Base-by-base conservation (phyloP, 2,888 invertebrate species). In the Spodoptera exigua region DNA sequence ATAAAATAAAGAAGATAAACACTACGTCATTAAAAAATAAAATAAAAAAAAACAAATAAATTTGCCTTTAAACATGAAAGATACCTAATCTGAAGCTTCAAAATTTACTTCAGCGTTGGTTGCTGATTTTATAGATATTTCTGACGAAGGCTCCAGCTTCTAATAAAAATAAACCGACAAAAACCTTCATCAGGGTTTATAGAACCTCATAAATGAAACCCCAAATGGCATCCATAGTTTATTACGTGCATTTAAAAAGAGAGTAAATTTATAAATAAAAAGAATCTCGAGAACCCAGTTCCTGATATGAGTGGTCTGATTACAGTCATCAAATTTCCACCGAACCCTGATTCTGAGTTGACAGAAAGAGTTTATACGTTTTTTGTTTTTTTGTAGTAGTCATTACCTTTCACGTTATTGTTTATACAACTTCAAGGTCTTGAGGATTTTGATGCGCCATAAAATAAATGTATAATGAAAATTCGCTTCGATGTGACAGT, bases 291-390 rank as follows among this genome's bases (percentile, higher is more conserved):
- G 60, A 61, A 44, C 46, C 76, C 12, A 46, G 49, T 56, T 49
- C 46, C 65, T 60, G 59, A 61, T 54, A 67, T 61, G 52, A 48
- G 11, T 61, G 76, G 74, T 63, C 64, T 74, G 69, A 76, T 78
- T 69, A 74, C 53, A 41, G 43, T 56, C 45, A 59, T 59, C 60
- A 59, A 41, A 69, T 78, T 76, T 62, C 53, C 35, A 41, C 60
- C 54, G 55, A 66, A 66, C 63, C 59, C 67, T 78, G 69, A 78
- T 74, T 63, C 27, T 9, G 43, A 78, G 65, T 77, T 74, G 67
- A 61, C 70, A 61, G 55, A 72, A 78, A 74, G 79, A 79, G 71
- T 78, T n/a, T n/a, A n/a, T n/a, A n/a, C n/a, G n/a, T n/a, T 78
- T 78, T 78, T 76, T 78, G 65, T 59, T 71, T 69, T 70, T 27